Evolutionary conservation across 2,113 vertebrate species (phyloP), one percentile per base, ranked within the genome.

Genomic region (Anguilla japonica): DNA sequence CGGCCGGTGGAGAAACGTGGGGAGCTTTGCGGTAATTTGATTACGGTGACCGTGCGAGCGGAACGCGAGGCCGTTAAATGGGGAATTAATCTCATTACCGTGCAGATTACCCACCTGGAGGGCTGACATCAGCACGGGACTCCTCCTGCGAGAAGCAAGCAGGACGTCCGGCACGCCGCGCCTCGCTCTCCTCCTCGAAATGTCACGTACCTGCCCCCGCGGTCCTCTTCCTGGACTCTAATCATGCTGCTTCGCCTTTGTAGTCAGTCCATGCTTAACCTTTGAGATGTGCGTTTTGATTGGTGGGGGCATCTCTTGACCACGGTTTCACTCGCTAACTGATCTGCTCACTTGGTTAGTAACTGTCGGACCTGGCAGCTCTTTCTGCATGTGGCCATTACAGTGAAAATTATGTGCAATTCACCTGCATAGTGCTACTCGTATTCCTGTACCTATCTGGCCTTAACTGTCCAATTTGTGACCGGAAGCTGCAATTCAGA

Each of bases 51-150:
- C n/a, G 26, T 34, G 71, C n/a, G 13, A 75, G 71, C 71, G n/a
- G 71, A 75, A n/a, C 71, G 71, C n/a, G 71, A 13, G 71, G n/a
- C n/a, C 71, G 71, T 75, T 75, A 75, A 75, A 75, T 75, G 26
- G 71, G 71, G 71, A 22, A 34, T 75, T 75, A 11, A 75, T 75
- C 71, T 75, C 71, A 34, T 75, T 75, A 34, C 71, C 13, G 26
- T 20, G 16, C 63, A 75, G 71, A 75, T 75, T 75, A 75, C n/a
- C 60, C 18, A 67, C 60, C 60, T 67, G 26, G n/a, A 75, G 71
- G 71, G 3, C 22, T 75, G 71, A 75, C 71, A 75, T 75, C 71
- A 75, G n/a, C 20, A 2, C 7, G 60, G 22, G 60, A 67, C 60
- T 22, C 22, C 60, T 22, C 60, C 60, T 26, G 60, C 22, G 60